Evolutionary conservation across 2,888 invertebrate genomes (phyloP).

Genomic region (Brachyptera risi): DNA sequence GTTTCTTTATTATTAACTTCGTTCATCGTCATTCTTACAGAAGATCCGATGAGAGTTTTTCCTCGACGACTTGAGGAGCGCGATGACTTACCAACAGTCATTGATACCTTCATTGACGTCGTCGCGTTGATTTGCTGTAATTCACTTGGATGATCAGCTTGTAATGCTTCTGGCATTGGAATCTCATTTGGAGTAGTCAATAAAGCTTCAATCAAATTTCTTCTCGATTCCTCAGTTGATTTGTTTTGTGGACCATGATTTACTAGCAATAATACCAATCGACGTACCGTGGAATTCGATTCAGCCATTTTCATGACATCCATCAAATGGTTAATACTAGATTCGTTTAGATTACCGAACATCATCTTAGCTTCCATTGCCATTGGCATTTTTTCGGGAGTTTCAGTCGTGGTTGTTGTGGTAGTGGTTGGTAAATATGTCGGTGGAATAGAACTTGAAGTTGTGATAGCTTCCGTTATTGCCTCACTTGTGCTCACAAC

Average conservation of each 20-base stretch:
- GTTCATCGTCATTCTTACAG: conserved; percentile 41
- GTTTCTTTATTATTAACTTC: background rate
- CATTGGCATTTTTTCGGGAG: conserved; percentile 46
- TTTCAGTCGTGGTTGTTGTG: conserved; percentile 48
- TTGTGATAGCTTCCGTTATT: background rate
- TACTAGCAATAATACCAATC: conserved; percentile 69
- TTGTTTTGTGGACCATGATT: conserved; percentile 66
- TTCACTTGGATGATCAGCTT: background rate
- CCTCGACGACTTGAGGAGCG: conserved; percentile 37
- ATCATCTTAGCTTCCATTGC: conserved; percentile 69
- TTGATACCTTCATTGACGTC: conserved; percentile 38
- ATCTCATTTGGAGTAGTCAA: conserved; percentile 47
- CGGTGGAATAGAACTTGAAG: background rate
- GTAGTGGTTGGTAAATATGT: conserved; percentile 1
- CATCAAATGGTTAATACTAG: conserved; percentile 69
- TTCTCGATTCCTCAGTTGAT: conserved; percentile 65
- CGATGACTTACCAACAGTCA: conserved; percentile 38
- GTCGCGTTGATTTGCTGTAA: conserved; percentile 37
- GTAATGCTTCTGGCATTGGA: conserved; percentile 33
- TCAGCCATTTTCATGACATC: conserved; percentile 62
- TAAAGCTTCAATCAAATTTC: conserved; percentile 63
- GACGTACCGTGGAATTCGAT: conserved; percentile 53
- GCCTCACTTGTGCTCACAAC: background rate
- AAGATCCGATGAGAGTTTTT: conserved; percentile 38
- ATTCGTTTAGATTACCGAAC: conserved; percentile 69